These are phyloP conservation scores for Chaetodon trifasciatus DNA, from an alignment of 2,797 vertebrate genomes.

Conservation along the genomic window DNA sequence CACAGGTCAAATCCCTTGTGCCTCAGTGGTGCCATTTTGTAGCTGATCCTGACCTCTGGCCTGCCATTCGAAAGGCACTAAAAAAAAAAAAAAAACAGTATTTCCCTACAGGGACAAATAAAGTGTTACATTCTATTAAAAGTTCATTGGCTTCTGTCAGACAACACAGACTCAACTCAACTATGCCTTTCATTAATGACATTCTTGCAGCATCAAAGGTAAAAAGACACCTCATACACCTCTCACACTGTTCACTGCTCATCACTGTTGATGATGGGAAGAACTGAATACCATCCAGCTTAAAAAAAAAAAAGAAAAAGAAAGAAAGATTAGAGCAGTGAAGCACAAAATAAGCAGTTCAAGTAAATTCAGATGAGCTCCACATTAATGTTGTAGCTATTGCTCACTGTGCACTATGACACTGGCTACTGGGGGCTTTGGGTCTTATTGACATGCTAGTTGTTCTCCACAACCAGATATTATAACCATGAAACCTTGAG, in stretches of 20 bases:
- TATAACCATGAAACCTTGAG: conserved; percentile 47
- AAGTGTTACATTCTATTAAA: conserved; percentile 18
- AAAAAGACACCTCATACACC: conserved; percentile 8
- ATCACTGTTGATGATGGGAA: conserved; percentile 27
- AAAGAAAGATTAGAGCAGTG: conserved; percentile 1
- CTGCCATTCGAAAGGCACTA: neutral
- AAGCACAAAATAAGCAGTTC: conserved; percentile 23
- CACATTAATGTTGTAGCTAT: neutral
- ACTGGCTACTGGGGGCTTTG: neutral
- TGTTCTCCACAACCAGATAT: conserved; percentile 39
- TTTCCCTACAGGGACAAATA: neutral
- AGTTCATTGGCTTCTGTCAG: conserved; percentile 21
- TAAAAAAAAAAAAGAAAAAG: neutral
- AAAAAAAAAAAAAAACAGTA: neutral
- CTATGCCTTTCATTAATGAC: conserved; percentile 29
- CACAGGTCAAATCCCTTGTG: conserved; percentile 1
- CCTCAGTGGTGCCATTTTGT: neutral
- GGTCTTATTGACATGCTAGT: conserved; percentile 27
- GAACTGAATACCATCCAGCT: conserved; percentile 12
- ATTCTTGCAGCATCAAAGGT: conserved; percentile 27
- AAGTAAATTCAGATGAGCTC: conserved; percentile 8
- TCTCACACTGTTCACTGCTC: conserved; percentile 8
- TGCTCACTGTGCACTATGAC: neutral
- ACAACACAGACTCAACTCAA: neutral
- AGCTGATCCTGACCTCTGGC: conserved; percentile 32